Base-by-base conservation (phyloP, 1,140 invertebrate genomes). In the Camponotus pennsylvanicus region DNA sequence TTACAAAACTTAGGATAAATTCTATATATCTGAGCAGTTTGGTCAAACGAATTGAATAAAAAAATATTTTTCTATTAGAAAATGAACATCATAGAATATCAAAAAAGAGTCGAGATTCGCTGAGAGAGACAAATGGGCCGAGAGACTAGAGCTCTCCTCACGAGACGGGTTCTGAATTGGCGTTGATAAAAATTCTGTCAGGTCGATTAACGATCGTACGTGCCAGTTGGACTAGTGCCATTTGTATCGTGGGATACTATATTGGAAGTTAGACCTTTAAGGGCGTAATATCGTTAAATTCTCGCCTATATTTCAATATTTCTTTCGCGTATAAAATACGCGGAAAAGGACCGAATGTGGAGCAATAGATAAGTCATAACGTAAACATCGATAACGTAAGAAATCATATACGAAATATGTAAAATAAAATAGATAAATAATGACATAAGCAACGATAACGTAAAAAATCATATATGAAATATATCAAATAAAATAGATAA, bases 161-260 rank as follows among this genome's bases (percentile, higher is more conserved):
- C 69, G 88, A 71, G 71, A 88, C 63, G 49, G 40, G n/a, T 9
- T 77, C 57, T 55, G 55, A 85, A 79, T 78, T 59, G 63, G 78
- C 66, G 69, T 75, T 75, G 79, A 86, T 71, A 83, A 86, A 86
- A 86, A 69, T 86, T 86, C 79, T 70, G 66, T 86, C 85, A 70
- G 78, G 57, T 63, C 76, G 79, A 86, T 83, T 86, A 86, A 86
- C 79, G 78, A 84, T 55, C 52, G 66, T 75, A 86, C 78, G 85
- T 86, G 85, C 79, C 85, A 84, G 69, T 84, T 86, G 85, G 79
- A 84, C 45, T 61, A 57, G 27, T 83, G 85, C 85, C 85, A 86
- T 83, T 85, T 75, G 85, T 67, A 84, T 63, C 55, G 40, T 34
- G 79, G 32, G 37, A 84, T 37, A 45, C 40, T 71, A 61, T 83